phyloP scores from a whole-genome alignment of 1,140 invertebrate genomes.

The Lepidurus apus region DNA sequence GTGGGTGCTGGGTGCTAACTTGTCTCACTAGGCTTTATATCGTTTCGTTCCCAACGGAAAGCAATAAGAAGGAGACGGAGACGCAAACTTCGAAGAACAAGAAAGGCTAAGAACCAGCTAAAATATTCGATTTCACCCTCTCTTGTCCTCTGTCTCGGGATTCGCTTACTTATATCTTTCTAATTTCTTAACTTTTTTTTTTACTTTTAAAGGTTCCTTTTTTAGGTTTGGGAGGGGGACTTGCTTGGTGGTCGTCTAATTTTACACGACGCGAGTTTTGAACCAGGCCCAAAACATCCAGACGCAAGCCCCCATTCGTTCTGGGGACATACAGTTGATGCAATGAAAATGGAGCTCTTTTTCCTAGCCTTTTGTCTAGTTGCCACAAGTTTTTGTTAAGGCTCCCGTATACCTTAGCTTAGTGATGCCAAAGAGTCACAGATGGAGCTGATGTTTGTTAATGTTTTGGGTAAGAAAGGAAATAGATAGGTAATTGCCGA shows the following conservation, averaged over 20 bases:
- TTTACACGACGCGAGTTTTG: neutral
- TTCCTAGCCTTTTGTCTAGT: neutral
- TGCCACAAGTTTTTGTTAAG: neutral
- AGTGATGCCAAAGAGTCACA: no score
- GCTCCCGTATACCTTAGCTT: neutral
- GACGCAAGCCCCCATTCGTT: neutral
- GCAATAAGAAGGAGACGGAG: neutral
- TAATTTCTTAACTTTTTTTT: neutral
- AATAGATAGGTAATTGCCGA: no score
- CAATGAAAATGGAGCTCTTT: neutral
- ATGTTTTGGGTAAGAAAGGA: no score
- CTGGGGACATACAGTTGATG: no score
- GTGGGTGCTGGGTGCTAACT: constrained; percentile 1
- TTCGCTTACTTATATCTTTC: neutral
- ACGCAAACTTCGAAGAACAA: neutral
- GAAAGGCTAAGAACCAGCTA: neutral
- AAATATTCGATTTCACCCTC: neutral
- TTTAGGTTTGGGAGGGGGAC: neutral
- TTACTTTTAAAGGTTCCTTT: neutral
- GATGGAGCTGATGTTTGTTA: no score
- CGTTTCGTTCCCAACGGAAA: neutral
- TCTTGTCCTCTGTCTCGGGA: neutral
- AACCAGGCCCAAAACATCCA: neutral
- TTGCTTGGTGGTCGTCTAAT: constrained; percentile 2
- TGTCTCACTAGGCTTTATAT: constrained; percentile 13